A percentile compares a stretch with the other conserved stretches of the same genome.
These are phyloP conservation scores for Babylonia areolata DNA, from an alignment of 1,140 invertebrate genomes.

Conservation along the genomic window DNA sequence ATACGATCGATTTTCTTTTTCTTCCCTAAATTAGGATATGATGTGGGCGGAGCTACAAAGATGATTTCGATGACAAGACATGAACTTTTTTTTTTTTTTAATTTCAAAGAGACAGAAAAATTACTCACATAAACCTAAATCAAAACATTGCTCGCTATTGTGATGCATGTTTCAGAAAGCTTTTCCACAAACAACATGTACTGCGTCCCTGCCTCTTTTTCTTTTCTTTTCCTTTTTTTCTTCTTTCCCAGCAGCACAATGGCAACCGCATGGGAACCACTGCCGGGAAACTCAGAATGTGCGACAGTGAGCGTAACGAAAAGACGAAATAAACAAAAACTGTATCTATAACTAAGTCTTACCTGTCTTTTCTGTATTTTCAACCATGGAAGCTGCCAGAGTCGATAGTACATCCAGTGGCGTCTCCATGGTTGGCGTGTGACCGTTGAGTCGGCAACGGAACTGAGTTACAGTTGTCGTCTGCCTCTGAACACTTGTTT, in stretches of 20 bases:
- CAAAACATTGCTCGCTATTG: too few species aligned
- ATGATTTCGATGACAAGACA: background rate
- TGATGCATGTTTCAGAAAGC: too few species aligned
- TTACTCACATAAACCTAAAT: too few species aligned
- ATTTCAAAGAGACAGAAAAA: too few species aligned
- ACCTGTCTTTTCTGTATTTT: constrained; percentile 58
- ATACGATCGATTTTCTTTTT: too few species aligned
- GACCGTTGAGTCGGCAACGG: constrained; percentile 25
- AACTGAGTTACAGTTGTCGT: constrained; percentile 35
- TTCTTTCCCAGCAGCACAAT: background rate
- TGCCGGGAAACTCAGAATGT: background rate
- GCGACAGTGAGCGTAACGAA: background rate
- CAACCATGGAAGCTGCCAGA: constrained; percentile 91
- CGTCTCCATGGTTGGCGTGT: constrained; percentile 81
- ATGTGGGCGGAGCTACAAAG: constrained; percentile 33
- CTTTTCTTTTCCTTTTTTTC: too few species aligned
- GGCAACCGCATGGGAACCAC: background rate
- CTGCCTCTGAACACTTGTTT: constrained; percentile 21
- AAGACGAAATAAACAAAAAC: background rate
- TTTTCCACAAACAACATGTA: too few species aligned
- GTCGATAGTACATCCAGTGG: constrained; percentile 89
- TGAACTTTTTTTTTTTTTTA: too few species aligned
- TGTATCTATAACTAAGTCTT: constrained; percentile 25
- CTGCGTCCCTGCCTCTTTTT: background rate
- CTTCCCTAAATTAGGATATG: constrained; percentile 34